Evolutionary conservation across 2,113 vertebrate genomes (phyloP), one percentile per base, ranked within the genome.

Genomic region (Urocolius indicus): DNA sequence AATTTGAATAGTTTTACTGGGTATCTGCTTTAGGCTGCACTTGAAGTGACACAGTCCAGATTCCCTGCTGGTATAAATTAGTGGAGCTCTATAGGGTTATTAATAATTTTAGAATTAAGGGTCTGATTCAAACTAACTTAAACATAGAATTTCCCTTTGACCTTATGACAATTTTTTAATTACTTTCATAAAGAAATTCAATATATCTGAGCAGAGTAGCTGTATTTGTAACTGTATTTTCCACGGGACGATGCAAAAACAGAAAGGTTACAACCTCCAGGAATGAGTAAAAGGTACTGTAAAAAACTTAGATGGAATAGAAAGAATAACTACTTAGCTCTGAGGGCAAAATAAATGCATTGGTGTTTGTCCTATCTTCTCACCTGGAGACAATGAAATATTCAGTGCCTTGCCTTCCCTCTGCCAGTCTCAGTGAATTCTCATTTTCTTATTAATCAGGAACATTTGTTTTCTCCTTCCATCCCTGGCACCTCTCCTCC

Each of bases 151-250:
- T 95, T 87, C 57, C 71, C 49, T 69, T 90, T 93, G 63, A 91
- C 81, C 46, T 71, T 67, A 13, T 83, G 67, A 62, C 26, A 88
- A 16, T 38, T 61, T 79, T 74, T 43, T 0, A 46, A 83, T 84
- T 83, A 73, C 58, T 94, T 94, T 88, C 27, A 55, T 51, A 61
- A 30, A 36, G 49, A 83, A 86, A 88, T 32, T 69, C 94, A 95
- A 85, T 63, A 77, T 18, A 88, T 3, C 38, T 16, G 38, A 87
- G 24, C 19, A 73, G 34, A 73, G 15, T 34, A 46, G 10, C 19
- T 24, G 30, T 17, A 20, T 52, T 71, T 88, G 20, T 80, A 67
- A 38, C 45, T 66, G 21, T 58, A 41, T 51, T 83, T 83, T 91
- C 29, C 29, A 63, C 20, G 41, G 38, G 45, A 67, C 2, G 8